Conservation (phyloP, 1,140 invertebrate species). For the Ruditapes philippinarum region DNA sequence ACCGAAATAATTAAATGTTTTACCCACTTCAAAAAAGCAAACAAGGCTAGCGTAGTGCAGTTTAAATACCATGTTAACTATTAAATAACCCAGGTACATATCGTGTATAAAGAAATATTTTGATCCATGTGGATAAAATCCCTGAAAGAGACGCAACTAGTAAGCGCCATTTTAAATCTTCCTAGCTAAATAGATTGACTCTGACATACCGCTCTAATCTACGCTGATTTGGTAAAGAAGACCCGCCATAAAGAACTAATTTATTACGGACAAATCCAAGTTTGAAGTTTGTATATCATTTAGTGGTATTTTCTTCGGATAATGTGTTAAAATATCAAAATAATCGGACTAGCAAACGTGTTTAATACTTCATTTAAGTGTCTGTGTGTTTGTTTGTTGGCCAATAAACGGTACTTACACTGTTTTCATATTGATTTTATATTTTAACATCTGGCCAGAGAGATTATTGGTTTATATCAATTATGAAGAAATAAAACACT, state of each 20-base stretch:
- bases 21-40: background rate
- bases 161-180: conserved; percentile 60
- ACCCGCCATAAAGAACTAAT: conserved; percentile 59
- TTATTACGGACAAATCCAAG: conserved; percentile 62
- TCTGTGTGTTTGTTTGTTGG: conserved; percentile 21
- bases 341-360: conserved; percentile 62
- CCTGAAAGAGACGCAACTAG: conserved; percentile 56
- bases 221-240: background rate
- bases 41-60: background rate
- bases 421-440: background rate
- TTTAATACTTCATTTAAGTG: conserved; percentile 51
- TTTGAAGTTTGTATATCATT: conserved; percentile 68
- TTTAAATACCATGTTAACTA: background rate
- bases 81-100: conserved; percentile 14
- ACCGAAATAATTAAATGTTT: no score
- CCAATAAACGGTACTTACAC: background rate
- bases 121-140: conserved; percentile 61
- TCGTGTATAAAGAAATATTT: conserved; percentile 59
- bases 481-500: no score
- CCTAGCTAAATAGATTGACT: conserved; percentile 64
- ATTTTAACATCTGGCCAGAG: no score
- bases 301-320: conserved; percentile 66
- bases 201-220: conserved; percentile 57
- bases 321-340: conserved; percentile 70
- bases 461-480: no score